Conservation (phyloP, 1,140 invertebrate species). For the Lithobius niger region DNA sequence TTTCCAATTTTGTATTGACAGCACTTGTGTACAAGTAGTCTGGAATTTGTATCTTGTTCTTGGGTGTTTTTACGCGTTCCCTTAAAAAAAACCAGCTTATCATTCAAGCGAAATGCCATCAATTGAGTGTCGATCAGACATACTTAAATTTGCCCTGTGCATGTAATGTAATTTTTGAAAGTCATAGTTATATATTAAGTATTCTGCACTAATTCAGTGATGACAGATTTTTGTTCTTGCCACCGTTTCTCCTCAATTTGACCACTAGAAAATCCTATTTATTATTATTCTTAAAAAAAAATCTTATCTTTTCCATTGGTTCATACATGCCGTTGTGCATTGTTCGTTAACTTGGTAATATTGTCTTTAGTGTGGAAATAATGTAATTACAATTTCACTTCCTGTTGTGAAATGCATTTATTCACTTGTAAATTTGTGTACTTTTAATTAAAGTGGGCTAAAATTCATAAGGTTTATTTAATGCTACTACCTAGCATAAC, state of each 20-base stretch:
- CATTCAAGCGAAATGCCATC: no score
- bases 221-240: no score
- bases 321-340: background rate
- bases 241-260: background rate
- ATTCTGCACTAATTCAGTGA: background rate
- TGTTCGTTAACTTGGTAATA: background rate
- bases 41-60: background rate
- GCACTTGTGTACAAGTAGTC: background rate
- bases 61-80: background rate
- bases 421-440: no score
- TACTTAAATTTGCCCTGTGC: background rate
- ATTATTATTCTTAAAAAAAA: background rate
- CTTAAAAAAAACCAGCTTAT: no score
- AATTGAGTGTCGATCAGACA: background rate
- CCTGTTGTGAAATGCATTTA: background rate
- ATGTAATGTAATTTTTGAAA: background rate
- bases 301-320: background rate
- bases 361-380: background rate
- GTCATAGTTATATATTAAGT: background rate
- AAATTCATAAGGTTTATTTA: no score
- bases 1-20: background rate
- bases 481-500: no score
- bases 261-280: background rate
- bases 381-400: background rate
- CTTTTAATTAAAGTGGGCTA: no score